These are phyloP conservation scores for Cephus rjabovi DNA, from an alignment of 2,888 invertebrate genomes.

Conservation along the genomic window DNA sequence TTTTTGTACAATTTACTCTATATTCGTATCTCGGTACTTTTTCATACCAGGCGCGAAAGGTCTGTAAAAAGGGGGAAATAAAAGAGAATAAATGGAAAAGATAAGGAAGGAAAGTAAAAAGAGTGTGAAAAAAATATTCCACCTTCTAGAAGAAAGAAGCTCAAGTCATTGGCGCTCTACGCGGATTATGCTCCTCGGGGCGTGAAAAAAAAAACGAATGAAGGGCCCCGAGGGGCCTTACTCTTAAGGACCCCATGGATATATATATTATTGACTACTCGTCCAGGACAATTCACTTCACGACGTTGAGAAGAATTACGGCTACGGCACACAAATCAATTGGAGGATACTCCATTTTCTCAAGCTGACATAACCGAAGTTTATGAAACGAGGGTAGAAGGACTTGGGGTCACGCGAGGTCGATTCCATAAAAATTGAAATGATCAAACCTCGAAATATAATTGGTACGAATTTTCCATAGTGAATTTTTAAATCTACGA, in stretches of 20 bases:
- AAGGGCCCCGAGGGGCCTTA: constrained; percentile 7
- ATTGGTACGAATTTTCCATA: background rate
- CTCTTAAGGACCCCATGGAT: too few species aligned
- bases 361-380: constrained; percentile 48
- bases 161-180: constrained; percentile 39
- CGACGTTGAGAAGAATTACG: background rate
- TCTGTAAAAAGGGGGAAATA: constrained; percentile 5
- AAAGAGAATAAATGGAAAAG: constrained; percentile 16
- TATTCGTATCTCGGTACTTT: background rate
- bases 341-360: constrained; percentile 39
- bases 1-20: background rate
- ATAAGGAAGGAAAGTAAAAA: background rate
- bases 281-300: background rate
- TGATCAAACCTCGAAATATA: background rate
- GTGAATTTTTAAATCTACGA: background rate
- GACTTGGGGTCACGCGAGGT: constrained; percentile 12
- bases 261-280: background rate
- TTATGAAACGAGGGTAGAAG: constrained; percentile 48
- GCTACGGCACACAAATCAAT: constrained; percentile 7
- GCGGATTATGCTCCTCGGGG: constrained; percentile 26
- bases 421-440: background rate
- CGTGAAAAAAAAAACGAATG: constrained; percentile 17
- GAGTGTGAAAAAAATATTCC: background rate
- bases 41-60: background rate
- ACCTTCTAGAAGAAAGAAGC: constrained; percentile 30